Evolutionary conservation across 2,113 vertebrate genomes (phyloP).

Genomic region (Paramormyrops kingsleyae): DNA sequence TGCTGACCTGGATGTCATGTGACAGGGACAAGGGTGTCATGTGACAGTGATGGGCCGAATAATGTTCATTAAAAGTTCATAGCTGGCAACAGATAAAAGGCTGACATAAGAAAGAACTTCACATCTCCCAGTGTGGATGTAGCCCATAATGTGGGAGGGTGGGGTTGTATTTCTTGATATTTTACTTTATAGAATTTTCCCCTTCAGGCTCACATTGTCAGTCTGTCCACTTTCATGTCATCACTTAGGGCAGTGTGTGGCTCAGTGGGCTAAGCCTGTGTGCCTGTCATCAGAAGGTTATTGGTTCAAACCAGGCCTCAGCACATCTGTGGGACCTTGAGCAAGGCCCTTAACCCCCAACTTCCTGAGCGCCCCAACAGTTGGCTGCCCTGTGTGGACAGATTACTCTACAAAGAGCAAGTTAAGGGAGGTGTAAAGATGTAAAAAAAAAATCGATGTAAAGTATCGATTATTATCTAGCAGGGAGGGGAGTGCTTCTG

Average conservation of each 20-base stretch:
- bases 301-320: too few species aligned
- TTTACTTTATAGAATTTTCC: neutral
- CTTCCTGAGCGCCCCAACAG: too few species aligned
- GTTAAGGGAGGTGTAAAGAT: too few species aligned
- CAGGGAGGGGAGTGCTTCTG: neutral
- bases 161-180: neutral
- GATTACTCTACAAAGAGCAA: too few species aligned
- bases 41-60: neutral
- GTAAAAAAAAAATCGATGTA: too few species aligned
- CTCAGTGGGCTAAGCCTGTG: too few species aligned
- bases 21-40: neutral
- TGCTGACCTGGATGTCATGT: neutral
- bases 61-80: neutral
- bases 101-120: neutral
- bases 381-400: too few species aligned
- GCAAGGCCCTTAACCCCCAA: too few species aligned
- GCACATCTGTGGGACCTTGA: too few species aligned
- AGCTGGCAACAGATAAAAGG: neutral
- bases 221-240: neutral
- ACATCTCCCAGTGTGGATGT: neutral
- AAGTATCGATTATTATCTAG: neutral
- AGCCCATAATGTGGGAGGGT: neutral
- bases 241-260: too few species aligned
- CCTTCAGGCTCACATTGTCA: neutral
- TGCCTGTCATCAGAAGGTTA: too few species aligned